Base-by-base conservation (phyloP, 2,888 invertebrate genomes). In the Fissipunctia ypsillon region DNA sequence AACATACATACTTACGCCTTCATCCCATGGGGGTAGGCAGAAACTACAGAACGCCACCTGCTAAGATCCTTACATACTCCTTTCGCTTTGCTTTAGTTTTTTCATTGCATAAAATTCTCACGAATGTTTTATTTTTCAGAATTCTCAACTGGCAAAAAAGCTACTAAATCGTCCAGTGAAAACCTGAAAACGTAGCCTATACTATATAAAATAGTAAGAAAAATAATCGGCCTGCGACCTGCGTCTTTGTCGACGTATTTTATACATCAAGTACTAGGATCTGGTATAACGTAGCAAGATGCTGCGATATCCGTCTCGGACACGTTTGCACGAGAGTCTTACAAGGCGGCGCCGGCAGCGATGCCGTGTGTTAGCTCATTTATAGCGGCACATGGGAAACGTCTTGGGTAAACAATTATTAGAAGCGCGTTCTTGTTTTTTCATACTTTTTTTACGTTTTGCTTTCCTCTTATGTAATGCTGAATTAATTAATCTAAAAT, bases 261-360 rank as follows among this genome's bases (percentile, higher is more conserved):
- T 57, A 31, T 60, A 54, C 60, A 75, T 75, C 52, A 45, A 45
- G 35, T 28, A 57, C 57, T 45, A n/a, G 70, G 12, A 57, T 63
- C 70, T 14, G 28, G 78, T 78, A 52, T 63, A 78, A 57, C 43
- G 28, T n/a, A 22, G 71, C 28, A 63, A 78, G 71, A 71, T 78
- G 63, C 22, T 38, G 50, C 78, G 76, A 71, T 78, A 76, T 38
- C 25, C 57, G 38, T 57, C 48, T 78, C 31, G 63, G 50, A 71
- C 78, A 76, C 57, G 63, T 76, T 71, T 63, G 38, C 54, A 10
- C 59, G 38, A 28, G 45, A 78, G 48, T 78, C 70, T 78, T 61
- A 78, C 78, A 78, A 54, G 78, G 25, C 48, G 38, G 19, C 4
- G n/a, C 28, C n/a, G 50, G 14, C 28, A 22, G 5, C 0, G 48